phyloP scores from a whole-genome alignment of 2,888 invertebrate species.

The Notocelia uddmanniana region DNA sequence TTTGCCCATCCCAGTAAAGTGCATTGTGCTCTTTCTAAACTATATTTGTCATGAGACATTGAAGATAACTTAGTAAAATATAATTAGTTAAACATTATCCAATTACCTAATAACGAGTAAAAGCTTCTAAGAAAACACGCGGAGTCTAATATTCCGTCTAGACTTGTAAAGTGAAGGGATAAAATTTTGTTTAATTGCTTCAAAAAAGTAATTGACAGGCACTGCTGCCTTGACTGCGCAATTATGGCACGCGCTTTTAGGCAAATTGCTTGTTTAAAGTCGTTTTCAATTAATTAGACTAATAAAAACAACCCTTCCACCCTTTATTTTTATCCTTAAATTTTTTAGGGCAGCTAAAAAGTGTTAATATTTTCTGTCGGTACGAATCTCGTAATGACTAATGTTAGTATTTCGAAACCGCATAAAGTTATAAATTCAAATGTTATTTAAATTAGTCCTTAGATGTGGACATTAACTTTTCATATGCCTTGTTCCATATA shows the following conservation, averaged over 20 bases:
- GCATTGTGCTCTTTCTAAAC: background rate
- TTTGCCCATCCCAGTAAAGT: too few species aligned
- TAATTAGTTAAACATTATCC: background rate
- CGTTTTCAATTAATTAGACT: constrained; percentile 16
- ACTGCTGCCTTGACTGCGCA: background rate
- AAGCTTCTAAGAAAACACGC: constrained; percentile 10
- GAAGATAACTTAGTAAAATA: background rate
- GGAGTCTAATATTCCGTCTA: constrained; percentile 17
- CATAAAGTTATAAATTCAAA: too few species aligned
- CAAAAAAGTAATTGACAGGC: constrained; percentile 10
- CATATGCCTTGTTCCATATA: too few species aligned
- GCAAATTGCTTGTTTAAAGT: constrained; percentile 5
- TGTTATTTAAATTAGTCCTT: too few species aligned
- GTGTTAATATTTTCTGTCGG: background rate
- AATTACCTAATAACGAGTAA: constrained; percentile 14
- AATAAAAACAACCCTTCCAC: background rate
- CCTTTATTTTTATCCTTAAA: background rate
- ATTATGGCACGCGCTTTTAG: background rate
- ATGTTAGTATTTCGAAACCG: too few species aligned
- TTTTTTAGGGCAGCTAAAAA: background rate
- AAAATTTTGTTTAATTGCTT: constrained; percentile 6
- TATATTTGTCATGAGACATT: background rate
- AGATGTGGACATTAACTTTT: too few species aligned
- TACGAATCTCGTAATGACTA: too few species aligned
- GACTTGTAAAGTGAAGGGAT: constrained; percentile 4